Conservation (phyloP, 1,140 invertebrate species). For the Linepithema humile region DNA sequence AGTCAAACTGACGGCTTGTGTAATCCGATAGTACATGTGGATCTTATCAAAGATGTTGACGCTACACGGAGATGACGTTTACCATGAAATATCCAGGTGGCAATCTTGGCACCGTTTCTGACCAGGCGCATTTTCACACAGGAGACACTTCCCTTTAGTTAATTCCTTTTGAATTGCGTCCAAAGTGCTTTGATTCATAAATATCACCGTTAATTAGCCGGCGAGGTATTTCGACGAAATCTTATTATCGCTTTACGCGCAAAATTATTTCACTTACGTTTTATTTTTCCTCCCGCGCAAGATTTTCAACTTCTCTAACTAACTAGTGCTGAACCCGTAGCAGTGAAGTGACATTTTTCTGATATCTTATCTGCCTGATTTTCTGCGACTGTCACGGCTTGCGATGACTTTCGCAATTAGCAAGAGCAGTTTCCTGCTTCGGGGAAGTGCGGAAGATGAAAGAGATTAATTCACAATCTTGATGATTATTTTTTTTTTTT, state of each 20-base stretch:
- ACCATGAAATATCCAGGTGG: constrained; percentile 50
- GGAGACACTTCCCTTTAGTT: constrained; percentile 45
- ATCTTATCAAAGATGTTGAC: constrained; percentile 43
- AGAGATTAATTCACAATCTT: not conserved
- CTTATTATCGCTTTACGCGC: not conserved
- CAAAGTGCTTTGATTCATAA: constrained; percentile 52
- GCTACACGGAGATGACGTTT: constrained; percentile 39
- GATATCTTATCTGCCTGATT: not conserved
- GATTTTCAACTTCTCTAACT: not conserved
- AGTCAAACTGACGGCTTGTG: constrained; percentile 24
- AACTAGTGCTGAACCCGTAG: not conserved
- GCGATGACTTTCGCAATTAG: not conserved
- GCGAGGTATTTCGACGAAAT: not conserved
- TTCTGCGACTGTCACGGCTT: not conserved
- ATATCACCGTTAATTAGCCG: constrained; percentile 50
- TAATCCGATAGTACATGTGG: constrained; percentile 16
- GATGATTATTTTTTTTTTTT: constrained; percentile 19
- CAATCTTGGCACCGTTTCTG: constrained; percentile 60
- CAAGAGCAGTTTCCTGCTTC: not conserved
- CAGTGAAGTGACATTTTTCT: not conserved
- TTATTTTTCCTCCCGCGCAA: not conserved
- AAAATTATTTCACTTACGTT: too few species aligned
- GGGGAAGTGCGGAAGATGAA: not conserved
- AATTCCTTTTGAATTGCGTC: constrained; percentile 27
- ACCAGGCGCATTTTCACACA: not conserved